These are phyloP conservation scores for Stegana nigrithorax DNA, from an alignment of 2,888 invertebrate species.

Conservation along the genomic window DNA sequence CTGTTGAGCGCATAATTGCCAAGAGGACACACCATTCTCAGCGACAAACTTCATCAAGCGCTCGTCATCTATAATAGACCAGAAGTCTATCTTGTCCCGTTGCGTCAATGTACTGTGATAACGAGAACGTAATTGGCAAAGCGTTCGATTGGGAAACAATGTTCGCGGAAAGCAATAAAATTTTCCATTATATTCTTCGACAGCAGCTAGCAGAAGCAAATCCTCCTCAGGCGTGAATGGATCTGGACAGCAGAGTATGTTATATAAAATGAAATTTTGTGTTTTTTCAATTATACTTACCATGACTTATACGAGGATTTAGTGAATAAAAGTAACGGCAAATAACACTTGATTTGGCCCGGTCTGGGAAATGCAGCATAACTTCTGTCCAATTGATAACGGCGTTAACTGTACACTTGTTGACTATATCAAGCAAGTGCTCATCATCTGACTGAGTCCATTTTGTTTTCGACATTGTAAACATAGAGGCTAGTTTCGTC, in stretches of 20 bases:
- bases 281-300: conserved; percentile 38
- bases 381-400: conserved; percentile 82
- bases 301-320: conserved; percentile 57
- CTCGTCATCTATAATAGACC: conserved; percentile 75
- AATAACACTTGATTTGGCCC: conserved; percentile 77
- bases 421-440: conserved; percentile 74
- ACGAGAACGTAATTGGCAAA: conserved; percentile 73
- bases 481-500: conserved; percentile 70
- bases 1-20: conserved; percentile 70
- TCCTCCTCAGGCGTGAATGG: conserved; percentile 77
- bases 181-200: conserved; percentile 73
- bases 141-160: conserved; percentile 74
- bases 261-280: no score
- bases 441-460: conserved; percentile 80
- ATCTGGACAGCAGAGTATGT: conserved; percentile 38
- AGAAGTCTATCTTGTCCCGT: conserved; percentile 69
- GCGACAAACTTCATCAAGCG: conserved; percentile 72
- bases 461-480: conserved; percentile 28
- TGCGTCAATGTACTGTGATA: conserved; percentile 70
- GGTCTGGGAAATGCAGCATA: conserved; percentile 73
- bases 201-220: conserved; percentile 73
- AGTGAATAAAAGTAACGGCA: conserved; percentile 70
- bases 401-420: conserved; percentile 74
- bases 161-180: conserved; percentile 72
- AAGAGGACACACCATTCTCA: conserved; percentile 69